Base-by-base conservation (phyloP, 2,797 vertebrate species). In the Sciurus vulgaris region DNA sequence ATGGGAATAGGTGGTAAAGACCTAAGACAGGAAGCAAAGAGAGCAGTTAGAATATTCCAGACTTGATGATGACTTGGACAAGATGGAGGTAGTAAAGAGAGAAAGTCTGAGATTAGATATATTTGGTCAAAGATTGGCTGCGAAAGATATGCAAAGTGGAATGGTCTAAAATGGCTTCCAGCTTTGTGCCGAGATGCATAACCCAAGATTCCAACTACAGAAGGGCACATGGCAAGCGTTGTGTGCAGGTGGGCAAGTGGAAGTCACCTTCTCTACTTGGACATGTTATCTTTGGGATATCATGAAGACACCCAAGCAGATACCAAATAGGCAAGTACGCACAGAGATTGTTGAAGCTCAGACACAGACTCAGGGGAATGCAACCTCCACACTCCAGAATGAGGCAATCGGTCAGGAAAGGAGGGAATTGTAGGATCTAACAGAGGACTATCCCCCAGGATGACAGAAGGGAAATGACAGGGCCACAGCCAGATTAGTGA, bases 101-200 rank as follows among this genome's bases (percentile, higher is more conserved):
- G 6, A 30, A 1, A 8, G 54, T 6, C 47, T 4, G 7, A 44
- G 28, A 18, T 0, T 3, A 17, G 15, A 14, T 9, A 18, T 13
- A 8, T 6, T 5, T 15, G 15, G 20, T 11, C 44, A 35, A 47
- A 86, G 17, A 17, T 0, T 38, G 8, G 44, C 30, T 1, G 10
- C 18, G 11, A 18, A 22, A 12, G 8, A 22, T 38, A 30, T 10
- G 26, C 35, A 30, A 28, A 61, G 35, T 1, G 22, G n/a, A 33
- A 28, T 14, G 13, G 28, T 10, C 49, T 30, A 20, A 33, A 51
- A 28, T 10, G 12, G n/a, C 49, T 84, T 74, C 83, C n/a, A 12
- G 65, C 18, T 41, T 20, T 17, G 15, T 4, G 2, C 33, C 33
- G 5, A 54, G 14, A 86, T 30, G 14, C 38, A 15, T 65, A 59